Evolutionary conservation across 92 coral and sea anemone genomes (phyloP), one percentile per base, ranked within the genome.

Genomic region (Bergia puertoricense): DNA sequence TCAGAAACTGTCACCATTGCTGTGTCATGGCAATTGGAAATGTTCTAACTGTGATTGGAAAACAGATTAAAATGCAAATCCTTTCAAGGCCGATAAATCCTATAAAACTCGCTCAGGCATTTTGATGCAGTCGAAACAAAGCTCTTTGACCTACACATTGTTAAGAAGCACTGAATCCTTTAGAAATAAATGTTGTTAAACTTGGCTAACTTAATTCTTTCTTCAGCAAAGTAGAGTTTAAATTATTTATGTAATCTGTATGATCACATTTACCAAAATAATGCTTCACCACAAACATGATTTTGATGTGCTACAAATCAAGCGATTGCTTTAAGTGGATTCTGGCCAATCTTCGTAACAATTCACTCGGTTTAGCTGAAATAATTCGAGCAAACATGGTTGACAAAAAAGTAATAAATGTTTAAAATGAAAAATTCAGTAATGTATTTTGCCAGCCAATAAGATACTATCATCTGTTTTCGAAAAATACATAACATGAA

Each of bases 1-100:
- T 84, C 87, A 8, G 77, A 73, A 15, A 84, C 79, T 5, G 87
- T 84, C 79, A 84, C 87, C 87, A 84, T 84, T 45, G 22, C 87
- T 51, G 75, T 69, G 22, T 20, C 78, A 84, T 50, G 13, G 78
- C 36, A 54, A 30, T 71, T 18, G 20, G 43, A 16, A 23, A 84
- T 14, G 36, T 48, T 23, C 45, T 16, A 84, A 84, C 87, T 84
- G 16, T 16, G 16, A 82, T 20, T 9, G 50, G 54, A 40, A 20
- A 36, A 84, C 77, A 13, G 16, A 72, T 38, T 15, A 46, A 48
- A 16, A 38, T 16, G 10, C 30, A 15, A 16, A 41, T 4, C 68
- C 40, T 46, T 51, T 6, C 30, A 72, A 51, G 6, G 59, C 22
- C 23, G 15, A 72, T 8, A 36, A 36, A 84, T 68, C 22, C 54